A percentile compares a stretch with the other conserved stretches of the same genome.
These are phyloP conservation scores for Odontomyia ornata DNA, from an alignment of 2,888 invertebrate genomes.

Conservation along the genomic window DNA sequence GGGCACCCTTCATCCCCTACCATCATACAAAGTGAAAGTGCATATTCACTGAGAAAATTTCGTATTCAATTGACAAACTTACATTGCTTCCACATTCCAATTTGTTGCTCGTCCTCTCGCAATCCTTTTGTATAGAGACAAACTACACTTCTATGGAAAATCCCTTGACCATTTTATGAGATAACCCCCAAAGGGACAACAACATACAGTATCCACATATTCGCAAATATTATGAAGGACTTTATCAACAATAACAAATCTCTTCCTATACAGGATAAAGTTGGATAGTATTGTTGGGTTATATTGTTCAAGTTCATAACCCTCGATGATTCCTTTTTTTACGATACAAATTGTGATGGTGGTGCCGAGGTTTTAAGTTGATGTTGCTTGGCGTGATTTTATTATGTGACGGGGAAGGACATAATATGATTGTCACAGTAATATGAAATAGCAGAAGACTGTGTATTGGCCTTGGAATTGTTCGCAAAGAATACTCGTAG, in stretches of 20 bases:
- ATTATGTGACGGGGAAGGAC: constrained; percentile 17
- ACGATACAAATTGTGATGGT: constrained; percentile 2
- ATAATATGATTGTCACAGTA: neutral
- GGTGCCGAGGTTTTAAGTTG: neutral
- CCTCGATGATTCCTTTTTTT: constrained; percentile 32
- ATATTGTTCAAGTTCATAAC: constrained; percentile 31
- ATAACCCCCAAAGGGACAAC: constrained; percentile 24
- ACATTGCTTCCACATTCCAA: constrained; percentile 12
- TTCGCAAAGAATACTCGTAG: constrained; percentile 7
- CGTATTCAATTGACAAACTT: constrained; percentile 24
- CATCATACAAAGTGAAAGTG: constrained; percentile 10
- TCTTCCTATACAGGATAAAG: constrained; percentile 13
- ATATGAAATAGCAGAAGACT: constrained; percentile 1
- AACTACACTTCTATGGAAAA: neutral
- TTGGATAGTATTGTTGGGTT: neutral
- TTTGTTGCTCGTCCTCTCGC: neutral
- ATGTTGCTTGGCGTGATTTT: constrained; percentile 18
- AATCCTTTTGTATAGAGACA: neutral
- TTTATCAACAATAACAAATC: constrained; percentile 37
- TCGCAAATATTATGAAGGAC: constrained; percentile 21
- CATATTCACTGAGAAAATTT: constrained; percentile 8
- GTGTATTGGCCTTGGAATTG: constrained; percentile 3
- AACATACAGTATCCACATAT: constrained; percentile 4
- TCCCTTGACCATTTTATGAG: constrained; percentile 29
- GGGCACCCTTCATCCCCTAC: neutral